Base-by-base conservation (phyloP, 2,797 vertebrate genomes). In the Notoglanidium macrostoma region DNA sequence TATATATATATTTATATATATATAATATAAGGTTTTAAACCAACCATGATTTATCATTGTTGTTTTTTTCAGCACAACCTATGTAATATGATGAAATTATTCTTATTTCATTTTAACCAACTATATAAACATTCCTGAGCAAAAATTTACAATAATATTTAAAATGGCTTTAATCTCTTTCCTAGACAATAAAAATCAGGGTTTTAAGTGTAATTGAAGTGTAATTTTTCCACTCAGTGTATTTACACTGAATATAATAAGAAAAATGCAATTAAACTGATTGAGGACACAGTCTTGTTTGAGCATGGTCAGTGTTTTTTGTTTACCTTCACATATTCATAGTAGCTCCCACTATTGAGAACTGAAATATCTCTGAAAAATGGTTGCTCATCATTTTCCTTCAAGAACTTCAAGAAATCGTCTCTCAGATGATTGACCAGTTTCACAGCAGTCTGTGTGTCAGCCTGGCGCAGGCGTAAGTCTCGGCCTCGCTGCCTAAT, bases 311-410 rank as follows among this genome's bases (percentile, higher is more conserved):
- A 46, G 2, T n/a, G 4, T 51, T 74, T 55, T 74, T 54, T 51
- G 11, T 68, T 87, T 82, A 95, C 93, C 94, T 95, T 95, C 26
- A 95, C 94, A 81, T 90, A 92, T 86, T 94, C 88, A n/a, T 94
- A 95, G 92, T 95, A 95, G 91, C 92, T 96, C 76, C 95, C 94
- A 12, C 89, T 94, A 90, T 63, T 95, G 89, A 95, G 88, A 91
- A 93, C 1, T 0, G 91, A 91, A 29, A 90, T 85, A 0, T 92
- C 73, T 63, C 92, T 93, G 90, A 95, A 94, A 87, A 91, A 91
- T 57, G 91, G 89, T 87, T 94, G 90, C n/a, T 93, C 91, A 1
- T 73, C 82, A 85, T 86, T 92, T 88, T 90, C 86, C 84, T 91
- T 93, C 86, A 95, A 92, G 88, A 92, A 95, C 32, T 90, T 94